Evolutionary conservation across 1,140 invertebrate species (phyloP).

Genomic region (Drosophila santomea): DNA sequence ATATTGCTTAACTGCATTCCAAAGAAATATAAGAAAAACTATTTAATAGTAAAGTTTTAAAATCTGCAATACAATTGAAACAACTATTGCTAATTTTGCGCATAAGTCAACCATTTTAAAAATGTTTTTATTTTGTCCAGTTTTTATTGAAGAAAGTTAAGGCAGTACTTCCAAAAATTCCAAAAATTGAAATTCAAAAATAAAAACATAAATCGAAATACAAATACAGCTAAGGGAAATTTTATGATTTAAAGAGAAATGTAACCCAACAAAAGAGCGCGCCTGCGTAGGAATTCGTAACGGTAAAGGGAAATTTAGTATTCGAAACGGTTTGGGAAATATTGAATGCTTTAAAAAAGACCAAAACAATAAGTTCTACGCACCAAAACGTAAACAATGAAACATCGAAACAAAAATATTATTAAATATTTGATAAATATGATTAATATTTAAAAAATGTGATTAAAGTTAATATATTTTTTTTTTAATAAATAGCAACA

Average conservation of each 20-base stretch:
- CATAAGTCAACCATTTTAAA: no score
- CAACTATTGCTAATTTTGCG: no score
- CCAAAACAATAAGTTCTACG: slow-evolving; percentile 53
- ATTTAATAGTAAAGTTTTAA: no score
- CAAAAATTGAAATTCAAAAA: neutral
- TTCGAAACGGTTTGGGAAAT: slow-evolving; percentile 43
- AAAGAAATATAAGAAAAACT: no score
- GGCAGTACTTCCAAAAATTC: no score
- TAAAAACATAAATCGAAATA: neutral
- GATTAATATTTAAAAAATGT: neutral
- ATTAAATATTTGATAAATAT: neutral
- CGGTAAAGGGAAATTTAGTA: slow-evolving; percentile 47
- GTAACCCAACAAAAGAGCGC: slow-evolving; percentile 44
- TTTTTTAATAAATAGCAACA: no score
- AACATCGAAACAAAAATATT: neutral
- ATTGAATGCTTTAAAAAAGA: slow-evolving; percentile 41
- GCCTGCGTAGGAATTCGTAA: slow-evolving; percentile 23
- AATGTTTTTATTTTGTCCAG: no score
- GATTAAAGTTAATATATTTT: neutral
- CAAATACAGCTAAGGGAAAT: slow-evolving; percentile 5
- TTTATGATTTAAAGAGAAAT: slow-evolving; percentile 39
- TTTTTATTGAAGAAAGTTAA: no score
- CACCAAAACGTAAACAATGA: slow-evolving; percentile 59
- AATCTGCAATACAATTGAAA: no score
- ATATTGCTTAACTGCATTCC: no score